Percentiles rank a stretch among this genome's conserved stretches.
These are phyloP conservation scores for Pseudochaenichthys georgianus DNA, from an alignment of 2,797 vertebrate genomes.

Conservation along the genomic window DNA sequence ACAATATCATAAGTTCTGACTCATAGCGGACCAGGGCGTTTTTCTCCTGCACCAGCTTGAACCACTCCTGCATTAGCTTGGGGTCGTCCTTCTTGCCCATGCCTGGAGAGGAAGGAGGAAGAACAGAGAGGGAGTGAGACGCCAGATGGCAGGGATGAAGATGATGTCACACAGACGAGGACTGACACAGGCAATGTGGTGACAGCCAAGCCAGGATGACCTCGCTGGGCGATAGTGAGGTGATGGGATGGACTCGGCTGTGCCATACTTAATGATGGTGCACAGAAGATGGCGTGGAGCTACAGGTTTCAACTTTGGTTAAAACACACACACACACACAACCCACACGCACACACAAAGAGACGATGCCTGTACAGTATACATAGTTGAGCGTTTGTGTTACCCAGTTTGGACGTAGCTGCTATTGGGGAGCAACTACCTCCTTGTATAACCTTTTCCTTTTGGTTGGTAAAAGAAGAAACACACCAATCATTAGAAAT, in stretches of 20 bases:
- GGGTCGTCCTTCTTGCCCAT: slow-evolving; percentile 99
- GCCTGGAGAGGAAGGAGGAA: slow-evolving; percentile 83
- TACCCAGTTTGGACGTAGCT: slow-evolving; percentile 68
- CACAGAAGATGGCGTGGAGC: slow-evolving; percentile 76
- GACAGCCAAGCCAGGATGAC: slow-evolving; percentile 85
- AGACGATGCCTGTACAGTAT: slow-evolving; percentile 31
- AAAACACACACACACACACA: not conserved
- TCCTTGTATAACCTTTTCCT: slow-evolving; percentile 25
- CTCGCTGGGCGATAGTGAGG: slow-evolving; percentile 67
- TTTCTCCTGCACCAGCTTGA: slow-evolving; percentile 98
- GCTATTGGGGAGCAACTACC: slow-evolving; percentile 45
- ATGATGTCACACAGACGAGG: slow-evolving; percentile 53
- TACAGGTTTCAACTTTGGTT: slow-evolving; percentile 58
- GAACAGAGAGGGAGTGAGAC: slow-evolving; percentile 39
- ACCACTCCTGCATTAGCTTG: slow-evolving; percentile 99
- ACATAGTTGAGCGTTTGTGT: slow-evolving; percentile 65
- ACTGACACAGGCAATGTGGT: slow-evolving; percentile 73
- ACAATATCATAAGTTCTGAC: slow-evolving; percentile 99
- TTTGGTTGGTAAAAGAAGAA: slow-evolving; percentile 18
- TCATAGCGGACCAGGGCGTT: slow-evolving; percentile 98
- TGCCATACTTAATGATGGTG: slow-evolving; percentile 52
- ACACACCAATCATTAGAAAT: slow-evolving; percentile 32
- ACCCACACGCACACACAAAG: slow-evolving; percentile 24
- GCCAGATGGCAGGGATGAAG: not conserved
- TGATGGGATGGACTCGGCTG: slow-evolving; percentile 57